Conservation (phyloP, 2,888 invertebrate genomes). For the Serrognathus titanus region DNA sequence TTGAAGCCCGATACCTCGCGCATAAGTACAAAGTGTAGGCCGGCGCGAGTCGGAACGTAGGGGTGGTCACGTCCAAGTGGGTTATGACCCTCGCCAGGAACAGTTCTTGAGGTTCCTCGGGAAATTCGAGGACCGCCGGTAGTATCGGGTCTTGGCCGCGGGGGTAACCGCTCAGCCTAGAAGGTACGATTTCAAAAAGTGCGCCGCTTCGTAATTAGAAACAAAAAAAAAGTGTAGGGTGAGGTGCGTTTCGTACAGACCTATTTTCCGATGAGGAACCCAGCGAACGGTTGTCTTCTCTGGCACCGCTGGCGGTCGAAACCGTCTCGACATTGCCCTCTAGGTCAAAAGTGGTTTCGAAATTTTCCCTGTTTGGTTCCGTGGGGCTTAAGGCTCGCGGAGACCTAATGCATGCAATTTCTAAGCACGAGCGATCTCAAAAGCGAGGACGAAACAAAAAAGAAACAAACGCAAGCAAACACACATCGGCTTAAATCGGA, state of each 20-base stretch:
- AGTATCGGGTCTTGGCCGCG: conserved; percentile 84
- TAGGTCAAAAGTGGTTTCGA: conserved; percentile 83
- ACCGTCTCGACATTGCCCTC: conserved; percentile 91
- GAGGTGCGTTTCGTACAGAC: conserved; percentile 51
- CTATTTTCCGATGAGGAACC: conserved; percentile 78
- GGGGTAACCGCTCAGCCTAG: conserved; percentile 49
- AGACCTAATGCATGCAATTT: conserved; percentile 36
- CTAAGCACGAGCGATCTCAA: too few relatives aligned
- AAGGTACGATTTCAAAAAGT: conserved; percentile 10
- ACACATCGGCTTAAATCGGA: too few relatives aligned
- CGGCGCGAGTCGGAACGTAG: conserved; percentile 93
- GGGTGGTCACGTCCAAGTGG: conserved; percentile 82
- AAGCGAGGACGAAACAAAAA: conserved; percentile 5
- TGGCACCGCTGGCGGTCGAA: conserved; percentile 78
- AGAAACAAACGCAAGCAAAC: background rate
- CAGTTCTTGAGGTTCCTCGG: conserved; percentile 90
- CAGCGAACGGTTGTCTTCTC: conserved; percentile 58
- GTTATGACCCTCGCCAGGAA: conserved; percentile 86
- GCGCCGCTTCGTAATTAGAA: background rate
- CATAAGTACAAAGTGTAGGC: conserved; percentile 96
- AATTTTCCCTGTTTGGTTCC: conserved; percentile 65
- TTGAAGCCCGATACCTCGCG: conserved; percentile 88
- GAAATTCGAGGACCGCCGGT: conserved; percentile 92
- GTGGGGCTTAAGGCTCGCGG: conserved; percentile 47
- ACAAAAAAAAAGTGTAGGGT: background rate